phyloP scores from a whole-genome alignment of 1,140 invertebrate species.

The Grapholita molesta region DNA sequence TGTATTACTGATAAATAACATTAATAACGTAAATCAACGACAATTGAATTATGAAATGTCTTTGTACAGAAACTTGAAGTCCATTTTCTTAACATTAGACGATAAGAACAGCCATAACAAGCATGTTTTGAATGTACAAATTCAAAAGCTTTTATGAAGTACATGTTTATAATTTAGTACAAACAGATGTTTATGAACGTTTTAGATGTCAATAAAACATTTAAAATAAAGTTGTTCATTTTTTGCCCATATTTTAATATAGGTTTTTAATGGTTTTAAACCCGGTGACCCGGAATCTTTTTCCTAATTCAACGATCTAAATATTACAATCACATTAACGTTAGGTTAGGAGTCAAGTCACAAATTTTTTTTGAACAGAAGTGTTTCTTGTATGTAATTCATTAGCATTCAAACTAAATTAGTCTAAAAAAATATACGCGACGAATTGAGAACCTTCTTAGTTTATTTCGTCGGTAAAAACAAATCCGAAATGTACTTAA shows the following conservation, averaged over 20 bases:
- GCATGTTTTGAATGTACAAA: constrained; percentile 53
- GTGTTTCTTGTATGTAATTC: no score
- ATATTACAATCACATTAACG: no score
- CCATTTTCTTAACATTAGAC: constrained; percentile 60
- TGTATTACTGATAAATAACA: background rate
- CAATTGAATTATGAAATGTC: constrained; percentile 38
- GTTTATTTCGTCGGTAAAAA: no score
- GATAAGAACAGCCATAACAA: constrained; percentile 55
- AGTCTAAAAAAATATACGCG: no score
- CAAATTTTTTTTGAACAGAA: no score
- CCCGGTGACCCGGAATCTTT: no score
- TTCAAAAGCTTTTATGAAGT: constrained; percentile 72
- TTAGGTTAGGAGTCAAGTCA: no score
- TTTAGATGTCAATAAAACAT: constrained; percentile 75
- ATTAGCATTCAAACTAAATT: no score
- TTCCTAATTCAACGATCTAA: no score
- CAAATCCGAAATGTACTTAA: no score
- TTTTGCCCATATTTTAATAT: background rate
- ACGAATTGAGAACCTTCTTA: no score
- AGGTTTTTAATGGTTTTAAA: no score
- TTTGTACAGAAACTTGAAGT: constrained; percentile 40
- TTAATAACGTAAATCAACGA: constrained; percentile 33
- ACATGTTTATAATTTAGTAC: constrained; percentile 77
- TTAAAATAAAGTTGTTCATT: constrained; percentile 38
- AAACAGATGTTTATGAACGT: constrained; percentile 72